Evolutionary conservation across 2,113 vertebrate genomes (phyloP), one percentile per base, ranked within the genome.

Genomic region (Haplotaxodon microlepis): DNA sequence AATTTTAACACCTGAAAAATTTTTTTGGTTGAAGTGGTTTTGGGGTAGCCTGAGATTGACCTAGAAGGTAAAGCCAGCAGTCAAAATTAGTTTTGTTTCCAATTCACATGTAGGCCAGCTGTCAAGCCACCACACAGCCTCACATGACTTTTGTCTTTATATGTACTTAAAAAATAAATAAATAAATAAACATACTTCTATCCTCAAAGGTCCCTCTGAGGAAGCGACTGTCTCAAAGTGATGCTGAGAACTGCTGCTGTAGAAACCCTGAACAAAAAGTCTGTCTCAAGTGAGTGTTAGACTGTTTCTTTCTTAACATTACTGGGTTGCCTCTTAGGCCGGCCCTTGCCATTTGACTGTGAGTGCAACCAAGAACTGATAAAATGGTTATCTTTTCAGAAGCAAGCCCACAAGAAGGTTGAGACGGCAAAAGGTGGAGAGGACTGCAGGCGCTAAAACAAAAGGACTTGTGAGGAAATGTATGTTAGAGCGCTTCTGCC

Each of bases 391-490:
- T 47, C 4, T 51, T 81, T 82, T 36, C 40, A 93, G 91, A 89
- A 92, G 27, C 16, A 95, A 93, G 6, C 59, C 88, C 6, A 47
- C 51, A 12, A 92, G 87, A 84, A 88, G 89, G 81, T 16, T 24
- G 47, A 87, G 86, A 73, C 80, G 85, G 61, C 89, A 86, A 76
- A 88, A 87, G 50, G 57, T 8, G 34, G 88, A 94, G 88, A 87
- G 59, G 88, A 90, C 21, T 2, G 76, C 81, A 7, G 87, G 87
- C 7, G 38, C 73, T 45, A 95, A 92, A 90, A 88, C 89, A 16
- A 95, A 95, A 94, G 94, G 94, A 84, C 92, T 94, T 36, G 90
- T 94, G 54, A 93, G 94, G 84, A 97, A 95, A 95, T 95, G 96
- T 97, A 92, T 1, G 95, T 92, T 79, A 4, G 12, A 78, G 9